Percentiles rank a stretch among this genome's conserved stretches.
phyloP scores from a whole-genome alignment of 2,113 vertebrate genomes.

The Baryphthengus martii region DNA sequence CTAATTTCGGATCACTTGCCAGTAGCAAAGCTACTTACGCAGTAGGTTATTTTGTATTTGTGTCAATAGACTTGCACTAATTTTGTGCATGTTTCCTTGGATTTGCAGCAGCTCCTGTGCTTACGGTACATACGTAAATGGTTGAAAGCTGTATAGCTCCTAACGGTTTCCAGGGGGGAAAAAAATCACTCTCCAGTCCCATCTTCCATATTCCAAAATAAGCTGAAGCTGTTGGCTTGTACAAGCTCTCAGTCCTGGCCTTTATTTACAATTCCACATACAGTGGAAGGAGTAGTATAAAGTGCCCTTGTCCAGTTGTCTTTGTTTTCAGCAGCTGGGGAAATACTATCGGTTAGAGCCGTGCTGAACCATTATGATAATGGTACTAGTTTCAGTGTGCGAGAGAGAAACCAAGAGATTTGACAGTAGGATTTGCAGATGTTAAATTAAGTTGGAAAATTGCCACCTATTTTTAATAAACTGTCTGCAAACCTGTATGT shows the following conservation, averaged over 20 bases:
- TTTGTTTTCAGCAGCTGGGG: neutral
- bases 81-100: neutral
- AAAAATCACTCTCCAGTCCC: neutral
- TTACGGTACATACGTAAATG: neutral
- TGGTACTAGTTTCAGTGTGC: neutral
- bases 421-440: neutral
- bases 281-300: rapidly evolving
- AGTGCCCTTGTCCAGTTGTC: neutral
- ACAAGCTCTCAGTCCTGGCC: neutral
- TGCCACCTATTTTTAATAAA: neutral
- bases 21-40: neutral
- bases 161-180: neutral
- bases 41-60: neutral
- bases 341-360: neutral
- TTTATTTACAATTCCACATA: neutral
- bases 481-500: neutral
- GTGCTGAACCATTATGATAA: neutral
- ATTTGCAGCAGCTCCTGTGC: neutral
- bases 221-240: neutral
- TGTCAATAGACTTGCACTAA: neutral
- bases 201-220: neutral
- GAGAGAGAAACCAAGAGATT: neutral
- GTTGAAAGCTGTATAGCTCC: neutral
- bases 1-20: neutral
- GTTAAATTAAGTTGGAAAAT: neutral